Conservation (phyloP, 2,888 invertebrate species). For the Eupithecia pulchellata region DNA sequence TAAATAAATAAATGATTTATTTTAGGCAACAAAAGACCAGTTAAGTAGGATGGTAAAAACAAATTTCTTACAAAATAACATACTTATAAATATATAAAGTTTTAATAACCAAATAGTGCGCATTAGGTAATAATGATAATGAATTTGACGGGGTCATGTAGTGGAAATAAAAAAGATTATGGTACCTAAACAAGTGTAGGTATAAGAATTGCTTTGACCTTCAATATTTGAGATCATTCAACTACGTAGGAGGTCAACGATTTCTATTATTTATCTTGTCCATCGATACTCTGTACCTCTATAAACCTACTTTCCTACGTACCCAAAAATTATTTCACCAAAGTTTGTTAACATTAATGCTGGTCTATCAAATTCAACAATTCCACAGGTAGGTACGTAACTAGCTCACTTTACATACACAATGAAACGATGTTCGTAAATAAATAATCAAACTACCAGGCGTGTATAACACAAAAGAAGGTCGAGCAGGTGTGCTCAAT, state of each 20-base stretch:
- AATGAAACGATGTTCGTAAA: conserved; percentile 38
- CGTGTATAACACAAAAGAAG: conserved; percentile 51
- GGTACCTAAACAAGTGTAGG: too few species aligned
- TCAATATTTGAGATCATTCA: not conserved
- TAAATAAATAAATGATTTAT: too few species aligned
- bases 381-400: conserved; percentile 16
- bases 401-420: conserved; percentile 29
- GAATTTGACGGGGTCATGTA: too few species aligned
- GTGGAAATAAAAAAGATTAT: too few species aligned
- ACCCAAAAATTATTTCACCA: not conserved
- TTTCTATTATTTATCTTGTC: not conserved
- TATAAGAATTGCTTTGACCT: not conserved
- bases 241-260: not conserved
- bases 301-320: not conserved
- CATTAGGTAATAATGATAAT: too few species aligned
- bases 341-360: not conserved
- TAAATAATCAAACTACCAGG: conserved; percentile 52
- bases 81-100: too few species aligned
- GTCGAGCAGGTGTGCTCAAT: conserved; percentile 65
- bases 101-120: too few species aligned
- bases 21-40: too few species aligned
- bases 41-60: too few species aligned
- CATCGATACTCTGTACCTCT: not conserved
- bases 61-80: too few species aligned
- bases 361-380: conserved; percentile 16